A percentile compares a stretch with the other conserved stretches of the same genome.
Conservation (phyloP, 2,113 vertebrate species). For the Coreoperca whiteheadi region DNA sequence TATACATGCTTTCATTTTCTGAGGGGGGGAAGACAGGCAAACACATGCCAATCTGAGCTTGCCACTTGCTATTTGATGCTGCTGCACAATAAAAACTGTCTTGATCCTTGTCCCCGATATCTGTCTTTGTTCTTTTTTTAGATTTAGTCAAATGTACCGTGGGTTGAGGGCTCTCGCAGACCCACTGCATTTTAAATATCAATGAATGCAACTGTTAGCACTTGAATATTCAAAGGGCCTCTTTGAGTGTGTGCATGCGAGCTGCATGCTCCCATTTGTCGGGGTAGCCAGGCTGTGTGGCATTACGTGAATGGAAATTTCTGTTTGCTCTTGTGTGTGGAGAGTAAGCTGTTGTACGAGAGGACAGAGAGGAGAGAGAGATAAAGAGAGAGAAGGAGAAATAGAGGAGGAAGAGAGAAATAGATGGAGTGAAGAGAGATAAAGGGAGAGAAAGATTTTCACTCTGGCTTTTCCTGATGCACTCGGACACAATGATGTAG, state of each 20-base stretch:
- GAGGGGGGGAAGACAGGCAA: conserved; percentile 56
- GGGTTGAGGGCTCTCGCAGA: conserved; percentile 72
- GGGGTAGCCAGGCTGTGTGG: conserved; percentile 71
- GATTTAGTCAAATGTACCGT: conserved; percentile 72
- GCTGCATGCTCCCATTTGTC: conserved; percentile 82
- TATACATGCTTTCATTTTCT: conserved; percentile 70
- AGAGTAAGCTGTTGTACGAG: conserved; percentile 75
- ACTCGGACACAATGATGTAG: conserved; percentile 74
- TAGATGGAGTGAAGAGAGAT: conserved; percentile 61
- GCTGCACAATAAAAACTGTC: conserved; percentile 68
- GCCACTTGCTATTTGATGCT: conserved; percentile 68
- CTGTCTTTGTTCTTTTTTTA: conserved; percentile 71
- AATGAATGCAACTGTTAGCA: conserved; percentile 83
- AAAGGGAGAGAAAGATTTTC: conserved; percentile 69
- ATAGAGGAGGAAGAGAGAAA: conserved; percentile 49
- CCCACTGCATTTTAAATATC: conserved; percentile 83
- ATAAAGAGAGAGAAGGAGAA: conserved; percentile 52
- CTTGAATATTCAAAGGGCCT: conserved; percentile 84
- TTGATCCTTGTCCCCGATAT: conserved; percentile 74
- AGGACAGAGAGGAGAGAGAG: conserved; percentile 43
- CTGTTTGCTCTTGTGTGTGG: conserved; percentile 77
- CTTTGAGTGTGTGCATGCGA: conserved; percentile 81
- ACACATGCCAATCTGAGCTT: conserved; percentile 64
- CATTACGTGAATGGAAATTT: conserved; percentile 81
- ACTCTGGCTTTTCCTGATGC: conserved; percentile 71